phyloP scores from a whole-genome alignment of 2,797 vertebrate species.

The Remorina albescens region DNA sequence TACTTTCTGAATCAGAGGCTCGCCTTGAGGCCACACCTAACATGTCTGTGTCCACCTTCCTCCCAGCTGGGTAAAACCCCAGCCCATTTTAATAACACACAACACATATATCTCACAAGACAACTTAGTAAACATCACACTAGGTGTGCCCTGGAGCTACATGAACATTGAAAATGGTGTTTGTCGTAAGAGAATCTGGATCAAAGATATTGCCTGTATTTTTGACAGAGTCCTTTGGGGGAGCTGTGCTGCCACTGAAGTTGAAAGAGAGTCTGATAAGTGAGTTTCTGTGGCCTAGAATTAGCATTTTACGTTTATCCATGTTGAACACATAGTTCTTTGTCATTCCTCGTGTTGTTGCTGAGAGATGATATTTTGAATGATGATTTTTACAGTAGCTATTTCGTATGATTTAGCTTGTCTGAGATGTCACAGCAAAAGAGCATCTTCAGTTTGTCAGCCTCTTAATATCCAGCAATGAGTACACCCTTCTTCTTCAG shows the following conservation, averaged over 20 bases:
- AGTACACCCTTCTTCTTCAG: conserved; percentile 15
- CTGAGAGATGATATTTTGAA: conserved; percentile 20
- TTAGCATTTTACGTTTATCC: conserved; percentile 58
- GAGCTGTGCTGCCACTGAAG: conserved; percentile 37
- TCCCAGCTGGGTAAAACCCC: conserved; percentile 40
- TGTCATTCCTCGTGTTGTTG: conserved; percentile 7
- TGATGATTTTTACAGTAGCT: conserved; percentile 27
- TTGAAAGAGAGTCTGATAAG: conserved; percentile 51
- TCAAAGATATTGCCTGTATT: conserved; percentile 47
- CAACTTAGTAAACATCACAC: conserved; percentile 9
- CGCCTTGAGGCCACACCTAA: conserved; percentile 20
- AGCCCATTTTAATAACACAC: conserved; percentile 22
- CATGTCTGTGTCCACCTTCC: conserved; percentile 11
- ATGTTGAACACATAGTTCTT: conserved; percentile 29
- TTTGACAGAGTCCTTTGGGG: conserved; percentile 47
- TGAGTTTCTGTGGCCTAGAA: conserved; percentile 40
- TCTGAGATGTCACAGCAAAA: conserved; percentile 5
- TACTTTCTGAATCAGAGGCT: conserved; percentile 5
- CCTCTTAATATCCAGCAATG: not conserved
- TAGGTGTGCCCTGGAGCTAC: conserved; percentile 1
- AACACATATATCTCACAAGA: conserved; percentile 22
- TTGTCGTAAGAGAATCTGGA: conserved; percentile 46
- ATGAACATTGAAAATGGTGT: conserved; percentile 6
- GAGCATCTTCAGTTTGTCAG: conserved; percentile 24
- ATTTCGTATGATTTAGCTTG: conserved; percentile 15